Conservation (phyloP, 2,888 invertebrate genomes). For the Chalcosyrphus nemorum region DNA sequence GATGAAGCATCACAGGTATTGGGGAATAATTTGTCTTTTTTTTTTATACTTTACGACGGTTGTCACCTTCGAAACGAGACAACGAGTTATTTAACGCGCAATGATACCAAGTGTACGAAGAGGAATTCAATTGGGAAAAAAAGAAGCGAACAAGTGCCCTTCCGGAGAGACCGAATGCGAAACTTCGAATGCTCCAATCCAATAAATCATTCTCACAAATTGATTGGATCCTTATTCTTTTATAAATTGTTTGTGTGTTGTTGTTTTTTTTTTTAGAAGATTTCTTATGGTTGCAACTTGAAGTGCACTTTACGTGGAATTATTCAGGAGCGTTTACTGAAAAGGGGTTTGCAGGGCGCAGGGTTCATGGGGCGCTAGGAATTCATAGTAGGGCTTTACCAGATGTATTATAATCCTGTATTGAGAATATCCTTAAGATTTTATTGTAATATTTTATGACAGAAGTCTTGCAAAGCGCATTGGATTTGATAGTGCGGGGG, state of each 20-base stretch:
- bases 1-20: conserved; percentile 32
- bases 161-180: conserved; percentile 1
- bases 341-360: background rate
- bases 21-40: background rate
- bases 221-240: conserved; percentile 47
- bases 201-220: conserved; percentile 50
- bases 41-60: background rate
- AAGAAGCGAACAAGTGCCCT: conserved; percentile 9
- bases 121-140: conserved; percentile 26
- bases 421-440: too few species aligned
- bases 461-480: too few species aligned
- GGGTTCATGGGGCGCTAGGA: background rate
- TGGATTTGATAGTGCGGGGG: too few species aligned
- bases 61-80: conserved; percentile 52
- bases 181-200: conserved; percentile 10
- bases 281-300: too few species aligned
- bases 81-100: conserved; percentile 53
- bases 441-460: too few species aligned
- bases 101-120: conserved; percentile 20
- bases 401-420: too few species aligned
- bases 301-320: background rate
- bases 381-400: background rate
- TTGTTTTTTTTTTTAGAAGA: background rate
- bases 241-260: background rate
- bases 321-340: background rate